Conservation (phyloP, 1,140 invertebrate species). For the Pomphorhynchus laevis region DNA sequence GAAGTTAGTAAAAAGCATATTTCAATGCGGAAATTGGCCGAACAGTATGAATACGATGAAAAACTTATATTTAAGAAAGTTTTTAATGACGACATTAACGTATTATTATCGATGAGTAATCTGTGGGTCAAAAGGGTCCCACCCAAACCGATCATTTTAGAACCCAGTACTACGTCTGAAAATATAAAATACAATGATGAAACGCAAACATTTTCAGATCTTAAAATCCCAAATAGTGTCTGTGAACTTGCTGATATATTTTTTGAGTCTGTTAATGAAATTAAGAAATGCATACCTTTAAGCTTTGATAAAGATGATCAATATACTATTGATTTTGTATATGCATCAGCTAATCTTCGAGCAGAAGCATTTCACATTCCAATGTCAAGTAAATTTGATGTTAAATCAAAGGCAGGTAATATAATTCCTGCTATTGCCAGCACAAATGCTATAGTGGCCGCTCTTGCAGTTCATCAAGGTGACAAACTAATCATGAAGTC, state of each 20-base stretch:
- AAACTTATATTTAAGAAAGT: slow-evolving; percentile 29
- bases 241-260: slow-evolving; percentile 35
- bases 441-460: slow-evolving; percentile 80
- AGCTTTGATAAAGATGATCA: slow-evolving; percentile 93
- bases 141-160: slow-evolving; percentile 29
- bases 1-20: slow-evolving; percentile 28
- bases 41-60: slow-evolving; percentile 40
- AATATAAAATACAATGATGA: neutral
- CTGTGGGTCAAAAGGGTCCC: slow-evolving; percentile 51
- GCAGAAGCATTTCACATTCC: slow-evolving; percentile 56
- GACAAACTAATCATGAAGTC: too few relatives aligned
- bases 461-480: slow-evolving; percentile 51
- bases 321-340: slow-evolving; percentile 68
- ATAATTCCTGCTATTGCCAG: slow-evolving; percentile 95
- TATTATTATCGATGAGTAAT: slow-evolving; percentile 63
- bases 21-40: slow-evolving; percentile 60
- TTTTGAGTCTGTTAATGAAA: slow-evolving; percentile 28
- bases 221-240: slow-evolving; percentile 2
- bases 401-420: slow-evolving; percentile 85
- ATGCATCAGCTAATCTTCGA: slow-evolving; percentile 60
- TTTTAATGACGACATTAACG: slow-evolving; percentile 72
- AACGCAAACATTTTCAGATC: neutral
- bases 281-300: slow-evolving; percentile 30
- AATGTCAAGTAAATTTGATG: slow-evolving; percentile 51
- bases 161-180: neutral